Conservation (phyloP, 2,888 invertebrate species). For the Silvanus unidentatus region DNA sequence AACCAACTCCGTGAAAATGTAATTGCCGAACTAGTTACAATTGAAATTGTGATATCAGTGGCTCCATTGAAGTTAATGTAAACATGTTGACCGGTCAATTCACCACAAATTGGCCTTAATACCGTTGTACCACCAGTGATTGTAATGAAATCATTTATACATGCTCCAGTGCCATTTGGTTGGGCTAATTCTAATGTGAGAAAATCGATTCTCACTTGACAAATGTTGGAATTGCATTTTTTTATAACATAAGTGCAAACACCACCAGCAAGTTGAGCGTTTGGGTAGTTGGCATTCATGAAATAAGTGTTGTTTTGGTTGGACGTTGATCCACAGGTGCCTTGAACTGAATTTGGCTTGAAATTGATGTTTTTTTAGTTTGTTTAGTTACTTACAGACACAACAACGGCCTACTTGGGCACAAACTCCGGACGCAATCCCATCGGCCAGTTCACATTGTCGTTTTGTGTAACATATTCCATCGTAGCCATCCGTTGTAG, state of each 20-base stretch:
- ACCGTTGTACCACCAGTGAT: constrained; percentile 63
- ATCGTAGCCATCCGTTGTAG: constrained; percentile 58
- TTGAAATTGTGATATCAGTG: constrained; percentile 59
- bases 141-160: constrained; percentile 63
- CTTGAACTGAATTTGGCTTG: neutral
- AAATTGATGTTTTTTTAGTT: neutral
- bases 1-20: constrained; percentile 68
- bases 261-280: constrained; percentile 61
- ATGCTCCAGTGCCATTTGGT: constrained; percentile 67
- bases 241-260: constrained; percentile 67
- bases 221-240: constrained; percentile 62
- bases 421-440: constrained; percentile 66
- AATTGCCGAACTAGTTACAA: constrained; percentile 58
- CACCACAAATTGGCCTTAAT: constrained; percentile 74
- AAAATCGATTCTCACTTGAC: constrained; percentile 76
- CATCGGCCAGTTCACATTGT: constrained; percentile 64
- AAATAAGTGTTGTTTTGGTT: constrained; percentile 80
- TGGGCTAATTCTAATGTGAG: constrained; percentile 65
- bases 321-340: constrained; percentile 63
- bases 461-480: constrained; percentile 71
- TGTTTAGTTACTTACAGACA: constrained; percentile 58
- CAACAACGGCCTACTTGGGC: constrained; percentile 75
- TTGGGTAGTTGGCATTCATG: constrained; percentile 70
- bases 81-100: constrained; percentile 72
- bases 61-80: constrained; percentile 69